Evolutionary conservation across 2,888 invertebrate genomes (phyloP).

Genomic region (Nomada ferruginata): DNA sequence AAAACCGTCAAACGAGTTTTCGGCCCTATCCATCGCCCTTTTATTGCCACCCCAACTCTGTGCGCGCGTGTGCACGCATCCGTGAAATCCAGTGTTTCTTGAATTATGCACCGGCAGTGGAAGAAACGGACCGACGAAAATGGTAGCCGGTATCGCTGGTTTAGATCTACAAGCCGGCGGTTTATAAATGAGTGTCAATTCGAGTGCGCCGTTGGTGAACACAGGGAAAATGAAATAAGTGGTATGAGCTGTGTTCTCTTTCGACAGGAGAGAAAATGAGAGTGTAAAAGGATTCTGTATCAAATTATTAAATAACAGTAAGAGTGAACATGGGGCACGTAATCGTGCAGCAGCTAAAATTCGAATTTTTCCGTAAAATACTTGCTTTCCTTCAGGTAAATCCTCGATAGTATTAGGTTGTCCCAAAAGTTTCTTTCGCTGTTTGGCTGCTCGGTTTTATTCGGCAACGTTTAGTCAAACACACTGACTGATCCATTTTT

Average conservation of each 20-base stretch:
- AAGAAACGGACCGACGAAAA: neutral
- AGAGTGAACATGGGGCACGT: too few relatives aligned
- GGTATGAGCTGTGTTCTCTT: neutral
- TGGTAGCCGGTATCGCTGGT: constrained; percentile 3
- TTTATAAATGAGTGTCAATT: neutral
- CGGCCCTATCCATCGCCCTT: constrained; percentile 40
- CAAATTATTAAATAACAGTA: too few relatives aligned
- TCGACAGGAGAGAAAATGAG: neutral
- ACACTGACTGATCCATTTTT: too few relatives aligned
- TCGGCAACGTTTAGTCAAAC: too few relatives aligned
- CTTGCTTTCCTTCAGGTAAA: too few relatives aligned
- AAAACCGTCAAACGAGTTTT: constrained; percentile 70
- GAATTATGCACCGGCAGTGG: constrained; percentile 36
- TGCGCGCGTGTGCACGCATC: constrained; percentile 48
- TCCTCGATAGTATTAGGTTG: too few relatives aligned
- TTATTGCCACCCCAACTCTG: constrained; percentile 54
- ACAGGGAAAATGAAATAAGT: neutral
- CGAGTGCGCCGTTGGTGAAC: neutral
- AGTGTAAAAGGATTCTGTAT: too few relatives aligned
- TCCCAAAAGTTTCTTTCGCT: too few relatives aligned
- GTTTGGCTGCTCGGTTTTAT: too few relatives aligned
- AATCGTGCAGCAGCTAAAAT: too few relatives aligned
- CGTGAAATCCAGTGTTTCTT: constrained; percentile 62
- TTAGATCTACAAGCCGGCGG: neutral
- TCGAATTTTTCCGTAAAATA: too few relatives aligned